Evolutionary conservation across 64 coral and sea anemone genomes (phyloP).

Genomic region (Acropora yongei): DNA sequence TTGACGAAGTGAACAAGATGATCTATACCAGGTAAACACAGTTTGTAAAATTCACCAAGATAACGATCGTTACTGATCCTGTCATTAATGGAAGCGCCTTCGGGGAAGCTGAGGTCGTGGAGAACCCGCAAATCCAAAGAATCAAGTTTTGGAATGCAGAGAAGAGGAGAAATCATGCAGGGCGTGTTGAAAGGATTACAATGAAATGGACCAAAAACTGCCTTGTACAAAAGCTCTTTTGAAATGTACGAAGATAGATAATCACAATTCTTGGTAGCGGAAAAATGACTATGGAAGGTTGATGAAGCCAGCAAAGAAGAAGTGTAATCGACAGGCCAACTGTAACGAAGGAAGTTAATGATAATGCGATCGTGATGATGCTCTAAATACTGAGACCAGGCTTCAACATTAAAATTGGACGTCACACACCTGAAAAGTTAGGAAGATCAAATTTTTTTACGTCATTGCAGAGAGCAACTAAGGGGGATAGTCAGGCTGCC

Average conservation of each 20-base stretch:
- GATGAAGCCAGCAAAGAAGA: too few relatives aligned
- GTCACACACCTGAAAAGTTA: constrained; percentile 13
- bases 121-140: constrained; percentile 26
- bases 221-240: constrained; percentile 9
- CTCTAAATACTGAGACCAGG: not conserved
- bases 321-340: too few relatives aligned
- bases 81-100: constrained; percentile 18
- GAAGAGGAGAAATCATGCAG: constrained; percentile 39
- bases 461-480: not conserved
- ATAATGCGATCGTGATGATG: constrained; percentile 12
- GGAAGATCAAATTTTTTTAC: not conserved
- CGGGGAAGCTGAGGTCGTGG: constrained; percentile 41
- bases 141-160: constrained; percentile 39
- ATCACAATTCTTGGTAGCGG: not conserved
- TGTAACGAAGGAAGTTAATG: not conserved
- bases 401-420: not conserved
- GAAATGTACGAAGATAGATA: constrained; percentile 14
- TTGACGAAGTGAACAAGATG: constrained; percentile 46
- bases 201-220: constrained; percentile 39
- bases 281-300: not conserved
- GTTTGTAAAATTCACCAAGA: constrained; percentile 39
- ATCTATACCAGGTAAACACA: constrained; percentile 42
- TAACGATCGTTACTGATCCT: constrained; percentile 23
- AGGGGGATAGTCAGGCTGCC: not conserved
- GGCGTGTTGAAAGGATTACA: constrained; percentile 28